phyloP scores from a whole-genome alignment of 2,888 invertebrate genomes.

The Apantesis nais region DNA sequence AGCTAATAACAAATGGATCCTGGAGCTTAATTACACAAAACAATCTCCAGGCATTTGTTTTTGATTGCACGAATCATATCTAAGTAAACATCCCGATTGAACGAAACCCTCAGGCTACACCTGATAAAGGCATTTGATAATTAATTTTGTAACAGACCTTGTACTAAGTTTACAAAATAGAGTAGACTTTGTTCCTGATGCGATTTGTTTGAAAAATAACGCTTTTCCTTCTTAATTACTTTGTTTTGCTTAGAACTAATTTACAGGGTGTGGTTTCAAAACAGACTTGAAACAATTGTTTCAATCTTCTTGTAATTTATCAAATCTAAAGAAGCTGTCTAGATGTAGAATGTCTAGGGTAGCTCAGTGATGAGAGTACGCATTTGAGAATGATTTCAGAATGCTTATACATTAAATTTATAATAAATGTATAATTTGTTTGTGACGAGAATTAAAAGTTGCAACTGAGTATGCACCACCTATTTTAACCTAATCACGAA shows the following conservation, averaged over 20 bases:
- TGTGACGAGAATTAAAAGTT: neutral
- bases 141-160: slow-evolving; percentile 73
- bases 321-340: neutral
- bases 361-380: no score
- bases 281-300: neutral
- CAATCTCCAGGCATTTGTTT: slow-evolving; percentile 49
- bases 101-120: slow-evolving; percentile 62
- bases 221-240: slow-evolving; percentile 14
- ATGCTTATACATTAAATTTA: no score
- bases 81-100: slow-evolving; percentile 56
- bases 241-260: slow-evolving; percentile 8
- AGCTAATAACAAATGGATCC: slow-evolving; percentile 23
- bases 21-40: slow-evolving; percentile 41
- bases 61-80: slow-evolving; percentile 58
- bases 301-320: neutral
- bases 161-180: slow-evolving; percentile 52
- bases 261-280: neutral
- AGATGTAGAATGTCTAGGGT: neutral
- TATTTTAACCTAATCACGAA: neutral
- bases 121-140: slow-evolving; percentile 74
- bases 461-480: neutral
- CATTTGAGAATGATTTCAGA: no score
- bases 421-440: no score
- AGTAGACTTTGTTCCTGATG: slow-evolving; percentile 35
- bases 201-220: slow-evolving; percentile 33